Evolutionary conservation across 2,888 invertebrate genomes (phyloP).

Genomic region (Prosopocoilus inquinatus): DNA sequence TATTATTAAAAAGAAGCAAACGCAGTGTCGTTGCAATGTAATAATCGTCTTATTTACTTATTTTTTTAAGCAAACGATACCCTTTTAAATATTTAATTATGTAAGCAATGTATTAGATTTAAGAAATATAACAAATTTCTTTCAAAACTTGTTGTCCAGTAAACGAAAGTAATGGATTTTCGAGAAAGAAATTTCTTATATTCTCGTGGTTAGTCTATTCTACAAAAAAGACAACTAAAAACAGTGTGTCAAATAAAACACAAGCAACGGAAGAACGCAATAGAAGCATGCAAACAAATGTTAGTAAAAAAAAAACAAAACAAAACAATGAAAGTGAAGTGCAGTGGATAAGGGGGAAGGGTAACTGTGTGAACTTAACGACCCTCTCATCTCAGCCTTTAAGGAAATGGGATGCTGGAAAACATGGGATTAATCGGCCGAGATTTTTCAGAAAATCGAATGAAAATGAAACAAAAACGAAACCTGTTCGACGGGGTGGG

Average conservation of each 20-base stretch:
- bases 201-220: conserved; percentile 7
- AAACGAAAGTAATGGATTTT: too few relatives aligned
- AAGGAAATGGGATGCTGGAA: neutral
- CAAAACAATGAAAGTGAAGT: conserved; percentile 40
- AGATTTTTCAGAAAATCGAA: neutral
- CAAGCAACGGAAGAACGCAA: conserved; percentile 30
- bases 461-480: neutral
- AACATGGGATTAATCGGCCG: neutral
- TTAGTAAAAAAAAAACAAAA: conserved; percentile 32
- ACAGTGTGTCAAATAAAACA: conserved; percentile 19
- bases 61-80: too few relatives aligned
- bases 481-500: conserved; percentile 38
- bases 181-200: conserved; percentile 12
- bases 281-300: conserved; percentile 37
- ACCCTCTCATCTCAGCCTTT: conserved; percentile 9
- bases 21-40: too few relatives aligned
- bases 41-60: too few relatives aligned
- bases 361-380: conserved; percentile 28
- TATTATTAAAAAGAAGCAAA: too few relatives aligned
- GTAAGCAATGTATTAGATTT: too few relatives aligned
- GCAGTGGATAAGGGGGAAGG: conserved; percentile 40
- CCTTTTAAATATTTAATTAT: too few relatives aligned
- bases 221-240: conserved; percentile 11
- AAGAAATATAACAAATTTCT: too few relatives aligned
- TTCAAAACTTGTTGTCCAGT: too few relatives aligned